Evolutionary conservation across 2,113 vertebrate species (phyloP), one percentile per base, ranked within the genome.

Genomic region (Hippopotamus amphibius): DNA sequence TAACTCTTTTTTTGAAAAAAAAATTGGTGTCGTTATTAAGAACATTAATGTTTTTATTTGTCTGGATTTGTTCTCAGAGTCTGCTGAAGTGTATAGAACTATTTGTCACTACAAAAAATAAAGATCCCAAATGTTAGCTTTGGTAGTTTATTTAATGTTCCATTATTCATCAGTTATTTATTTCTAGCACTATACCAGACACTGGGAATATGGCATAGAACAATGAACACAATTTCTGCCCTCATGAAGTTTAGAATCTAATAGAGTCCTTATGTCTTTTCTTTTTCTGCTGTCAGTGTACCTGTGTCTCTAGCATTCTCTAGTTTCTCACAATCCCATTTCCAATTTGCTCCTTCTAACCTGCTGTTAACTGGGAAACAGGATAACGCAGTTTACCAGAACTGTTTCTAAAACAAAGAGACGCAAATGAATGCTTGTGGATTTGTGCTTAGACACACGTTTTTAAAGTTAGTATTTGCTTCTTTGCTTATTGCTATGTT

Each of bases 1-100:
- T 94, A 15, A 22, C 37, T 48, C 86, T 76, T 96, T 93, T 77
- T 72, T 59, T 91, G 63, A 22, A 24, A 94, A 22, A 24, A 94
- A 71, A 88, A 93, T 90, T 88, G 12, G 14, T 82, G 5, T 88
- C 50, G 37, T 93, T 74, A 43, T 83, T 92, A 93, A 95, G 48
- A 96, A 50, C n/a, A 65, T 79, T 43, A 41, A 0, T 95, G 9
- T 81, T 93, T 89, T 61, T 96, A 66, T 88, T 92, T 90, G 46
- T 91, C 30, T 92, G 57, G 50, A 90, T 88, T 94, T 95, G 26
- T 6, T 26, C 24, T 69, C 30, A 89, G 57, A 37, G 24, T 74
- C 50, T 81, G 21, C 63, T 57, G 57, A 88, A 19, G 12, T 79
- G 0, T 94, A 13, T 74, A 88, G 59, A 72, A 76, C 66, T 92